A percentile compares a stretch with the other conserved stretches of the same genome.
These are phyloP conservation scores for Euthynnus affinis DNA, from an alignment of 2,797 vertebrate species.

Conservation along the genomic window DNA sequence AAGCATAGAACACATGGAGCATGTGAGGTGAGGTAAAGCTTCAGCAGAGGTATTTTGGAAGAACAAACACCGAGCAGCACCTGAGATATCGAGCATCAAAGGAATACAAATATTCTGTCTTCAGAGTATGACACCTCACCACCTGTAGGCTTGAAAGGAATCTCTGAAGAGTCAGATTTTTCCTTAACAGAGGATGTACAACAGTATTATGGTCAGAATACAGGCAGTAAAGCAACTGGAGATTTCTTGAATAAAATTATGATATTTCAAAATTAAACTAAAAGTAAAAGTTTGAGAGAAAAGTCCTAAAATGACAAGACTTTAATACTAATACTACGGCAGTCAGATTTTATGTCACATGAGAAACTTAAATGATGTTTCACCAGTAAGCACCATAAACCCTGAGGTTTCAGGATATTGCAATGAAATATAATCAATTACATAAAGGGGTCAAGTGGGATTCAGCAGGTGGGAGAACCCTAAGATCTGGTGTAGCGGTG, in stretches of 20 bases:
- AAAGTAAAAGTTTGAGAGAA: not conserved
- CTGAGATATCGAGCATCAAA: not conserved
- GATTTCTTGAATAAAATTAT: not conserved
- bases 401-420: not conserved
- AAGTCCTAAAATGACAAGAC: too few species aligned
- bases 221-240: not conserved
- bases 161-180: not conserved
- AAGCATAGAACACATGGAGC: conserved; percentile 37
- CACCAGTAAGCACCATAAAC: not conserved
- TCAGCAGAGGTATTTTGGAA: not conserved
- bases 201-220: not conserved
- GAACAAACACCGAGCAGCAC: conserved; percentile 20
- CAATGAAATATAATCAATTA: not conserved
- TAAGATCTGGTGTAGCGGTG: too few species aligned
- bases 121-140: not conserved
- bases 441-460: too few species aligned
- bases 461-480: too few species aligned
- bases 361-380: not conserved
- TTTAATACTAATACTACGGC: too few species aligned
- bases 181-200: not conserved
- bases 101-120: not conserved
- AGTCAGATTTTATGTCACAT: not conserved
- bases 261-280: not conserved
- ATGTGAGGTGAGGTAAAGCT: conserved; percentile 26
- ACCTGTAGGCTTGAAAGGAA: not conserved